Evolutionary conservation across 2,113 vertebrate species (phyloP).

Genomic region (Pituophis catenifer): DNA sequence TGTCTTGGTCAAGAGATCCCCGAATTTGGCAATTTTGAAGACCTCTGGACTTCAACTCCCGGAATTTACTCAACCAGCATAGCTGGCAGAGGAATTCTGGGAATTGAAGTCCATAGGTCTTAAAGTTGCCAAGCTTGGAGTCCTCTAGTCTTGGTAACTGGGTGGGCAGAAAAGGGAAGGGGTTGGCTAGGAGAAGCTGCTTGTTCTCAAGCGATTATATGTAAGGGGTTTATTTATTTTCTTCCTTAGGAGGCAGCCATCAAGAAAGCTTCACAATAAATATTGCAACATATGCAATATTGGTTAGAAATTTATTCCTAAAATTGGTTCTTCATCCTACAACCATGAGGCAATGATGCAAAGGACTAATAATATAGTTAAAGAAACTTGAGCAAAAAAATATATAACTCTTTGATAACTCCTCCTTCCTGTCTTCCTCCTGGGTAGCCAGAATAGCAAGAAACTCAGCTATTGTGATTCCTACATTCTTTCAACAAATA

Average conservation of each 20-base stretch:
- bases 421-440: too few relatives aligned
- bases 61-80: too few relatives aligned
- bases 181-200: background rate
- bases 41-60: too few relatives aligned
- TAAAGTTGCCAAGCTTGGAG: too few relatives aligned
- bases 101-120: too few relatives aligned
- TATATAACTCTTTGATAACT: background rate
- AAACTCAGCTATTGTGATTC: background rate
- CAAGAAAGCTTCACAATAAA: background rate
- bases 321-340: background rate
- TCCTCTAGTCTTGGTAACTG: background rate
- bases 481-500: background rate
- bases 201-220: background rate
- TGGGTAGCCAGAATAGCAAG: background rate
- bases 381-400: background rate
- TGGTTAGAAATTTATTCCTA: background rate
- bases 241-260: background rate
- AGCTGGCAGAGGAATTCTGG: too few relatives aligned
- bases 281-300: background rate
- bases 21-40: too few relatives aligned
- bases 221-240: background rate
- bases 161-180: background rate
- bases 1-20: too few relatives aligned
- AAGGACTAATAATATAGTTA: background rate
- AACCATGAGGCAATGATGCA: background rate